Conservation (phyloP, 1,140 invertebrate species). For the Lepidurus arcticus region DNA sequence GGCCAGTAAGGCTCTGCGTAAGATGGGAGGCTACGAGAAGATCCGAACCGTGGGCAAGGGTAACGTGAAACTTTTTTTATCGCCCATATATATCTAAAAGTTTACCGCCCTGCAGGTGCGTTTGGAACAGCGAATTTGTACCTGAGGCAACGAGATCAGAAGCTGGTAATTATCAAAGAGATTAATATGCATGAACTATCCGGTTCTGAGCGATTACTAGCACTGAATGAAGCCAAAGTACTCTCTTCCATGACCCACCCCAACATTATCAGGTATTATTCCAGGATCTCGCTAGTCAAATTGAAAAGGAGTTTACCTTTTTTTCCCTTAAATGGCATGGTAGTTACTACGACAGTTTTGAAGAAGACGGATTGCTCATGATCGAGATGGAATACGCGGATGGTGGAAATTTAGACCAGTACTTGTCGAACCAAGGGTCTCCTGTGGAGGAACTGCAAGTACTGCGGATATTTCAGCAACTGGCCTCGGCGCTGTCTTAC, state of each 20-base stretch:
- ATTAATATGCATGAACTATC: conserved; percentile 68
- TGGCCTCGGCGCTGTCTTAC: conserved; percentile 61
- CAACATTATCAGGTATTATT: conserved; percentile 55
- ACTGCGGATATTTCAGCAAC: conserved; percentile 61
- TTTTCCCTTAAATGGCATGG: conserved; percentile 35
- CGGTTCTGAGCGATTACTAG: conserved; percentile 58
- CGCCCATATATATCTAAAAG: conserved; percentile 29
- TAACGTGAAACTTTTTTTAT: conserved; percentile 33
- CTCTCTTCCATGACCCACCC: conserved; percentile 66
- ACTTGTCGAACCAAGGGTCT: conserved; percentile 50
- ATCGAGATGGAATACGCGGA: conserved; percentile 80
- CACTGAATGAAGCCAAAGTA: conserved; percentile 70
- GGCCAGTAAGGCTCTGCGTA: background rate
- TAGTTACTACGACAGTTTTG: conserved; percentile 68
- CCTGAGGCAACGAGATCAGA: conserved; percentile 57
- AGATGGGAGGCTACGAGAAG: conserved; percentile 52
- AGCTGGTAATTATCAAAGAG: conserved; percentile 67
- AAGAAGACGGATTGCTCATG: conserved; percentile 63
- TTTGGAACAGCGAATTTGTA: conserved; percentile 70
- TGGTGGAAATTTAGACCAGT: conserved; percentile 64
- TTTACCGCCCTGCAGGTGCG: conserved; percentile 50
- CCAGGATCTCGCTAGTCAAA: no score
- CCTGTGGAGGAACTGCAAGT: conserved; percentile 57
- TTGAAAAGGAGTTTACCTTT: background rate
- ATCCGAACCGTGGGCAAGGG: conserved; percentile 57